Conservation (phyloP, 2,113 vertebrate genomes). For the Rhinichthys klamathensis region DNA sequence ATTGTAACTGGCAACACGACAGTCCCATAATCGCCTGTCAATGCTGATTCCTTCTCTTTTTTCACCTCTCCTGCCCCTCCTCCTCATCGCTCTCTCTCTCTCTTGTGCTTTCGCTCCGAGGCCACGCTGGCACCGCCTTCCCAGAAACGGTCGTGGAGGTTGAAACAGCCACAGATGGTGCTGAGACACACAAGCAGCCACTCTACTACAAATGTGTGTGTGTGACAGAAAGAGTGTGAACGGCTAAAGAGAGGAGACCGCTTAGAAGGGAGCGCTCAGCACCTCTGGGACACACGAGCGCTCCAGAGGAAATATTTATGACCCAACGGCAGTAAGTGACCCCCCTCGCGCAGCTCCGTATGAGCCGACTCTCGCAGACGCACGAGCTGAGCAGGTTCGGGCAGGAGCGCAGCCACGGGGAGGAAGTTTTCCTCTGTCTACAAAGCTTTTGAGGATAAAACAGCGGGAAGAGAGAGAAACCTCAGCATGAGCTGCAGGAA, state of each 20-base stretch:
- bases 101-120: slow-evolving; percentile 49
- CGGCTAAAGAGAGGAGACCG: not conserved
- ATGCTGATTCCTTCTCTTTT: slow-evolving; percentile 72
- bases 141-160: slow-evolving; percentile 78
- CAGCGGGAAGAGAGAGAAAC: slow-evolving; percentile 59
- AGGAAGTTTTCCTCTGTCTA: slow-evolving; percentile 66
- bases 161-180: slow-evolving; percentile 81
- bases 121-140: slow-evolving; percentile 81
- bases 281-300: slow-evolving; percentile 54
- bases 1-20: slow-evolving; percentile 55
- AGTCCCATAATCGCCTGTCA: slow-evolving; percentile 65
- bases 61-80: slow-evolving; percentile 47
- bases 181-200: slow-evolving; percentile 74
- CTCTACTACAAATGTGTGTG: slow-evolving; percentile 69
- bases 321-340: slow-evolving; percentile 58
- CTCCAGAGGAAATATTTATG: slow-evolving; percentile 72
- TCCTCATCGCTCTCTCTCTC: not conserved
- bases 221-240: slow-evolving; percentile 57
- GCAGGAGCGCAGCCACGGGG: slow-evolving; percentile 45
- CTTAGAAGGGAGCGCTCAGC: slow-evolving; percentile 11
- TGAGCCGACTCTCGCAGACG: slow-evolving; percentile 64
- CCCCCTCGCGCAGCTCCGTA: slow-evolving; percentile 51
- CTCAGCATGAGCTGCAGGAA: slow-evolving; percentile 91
- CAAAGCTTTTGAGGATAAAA: slow-evolving; percentile 57
- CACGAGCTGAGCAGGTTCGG: slow-evolving; percentile 54